phyloP scores from a whole-genome alignment of 2,113 vertebrate species.

The Seriola rivoliana region DNA sequence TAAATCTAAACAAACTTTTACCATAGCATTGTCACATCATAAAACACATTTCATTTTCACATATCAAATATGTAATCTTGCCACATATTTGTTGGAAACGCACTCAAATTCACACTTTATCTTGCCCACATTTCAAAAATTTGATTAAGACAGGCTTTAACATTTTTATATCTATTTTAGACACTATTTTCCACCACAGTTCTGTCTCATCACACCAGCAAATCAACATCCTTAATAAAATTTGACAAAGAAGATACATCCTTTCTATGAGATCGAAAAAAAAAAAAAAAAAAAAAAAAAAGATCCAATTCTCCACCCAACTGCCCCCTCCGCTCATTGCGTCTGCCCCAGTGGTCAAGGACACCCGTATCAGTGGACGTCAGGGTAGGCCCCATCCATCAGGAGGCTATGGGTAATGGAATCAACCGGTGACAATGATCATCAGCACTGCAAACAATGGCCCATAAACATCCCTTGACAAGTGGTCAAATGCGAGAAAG shows the following conservation, averaged over 20 bases:
- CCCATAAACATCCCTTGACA: constrained; percentile 86
- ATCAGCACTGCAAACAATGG: constrained; percentile 85
- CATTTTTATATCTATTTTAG: not conserved
- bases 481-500: constrained; percentile 71
- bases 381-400: constrained; percentile 84
- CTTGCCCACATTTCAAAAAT: not conserved
- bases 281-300: constrained; percentile 27
- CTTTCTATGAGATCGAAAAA: constrained; percentile 19
- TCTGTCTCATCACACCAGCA: not conserved
- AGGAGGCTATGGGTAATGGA: constrained; percentile 83
- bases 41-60: not conserved
- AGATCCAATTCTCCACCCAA: constrained; percentile 28
- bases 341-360: constrained; percentile 83
- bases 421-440: constrained; percentile 86
- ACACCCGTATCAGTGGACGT: constrained; percentile 82
- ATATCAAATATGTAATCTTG: not conserved
- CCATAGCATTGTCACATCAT: not conserved
- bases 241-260: not conserved
- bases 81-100: not conserved
- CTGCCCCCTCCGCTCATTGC: constrained; percentile 46
- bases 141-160: not conserved
- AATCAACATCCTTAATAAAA: not conserved
- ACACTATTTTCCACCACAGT: not conserved
- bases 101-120: not conserved
- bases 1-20: no score